Evolutionary conservation across 2,888 invertebrate genomes (phyloP).

Genomic region (Euplagia quadripunctaria): DNA sequence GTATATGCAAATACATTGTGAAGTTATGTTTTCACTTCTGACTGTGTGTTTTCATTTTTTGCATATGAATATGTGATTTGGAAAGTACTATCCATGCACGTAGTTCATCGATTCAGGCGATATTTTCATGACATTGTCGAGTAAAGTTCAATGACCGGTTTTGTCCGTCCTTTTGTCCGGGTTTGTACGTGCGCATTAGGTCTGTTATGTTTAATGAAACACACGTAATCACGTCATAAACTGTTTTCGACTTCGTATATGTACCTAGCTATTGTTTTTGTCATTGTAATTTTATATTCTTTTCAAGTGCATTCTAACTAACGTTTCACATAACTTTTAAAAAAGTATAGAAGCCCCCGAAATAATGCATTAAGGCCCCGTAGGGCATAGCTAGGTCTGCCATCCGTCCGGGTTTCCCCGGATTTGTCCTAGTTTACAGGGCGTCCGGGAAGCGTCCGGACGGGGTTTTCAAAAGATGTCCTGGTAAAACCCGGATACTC

Average conservation of each 20-base stretch:
- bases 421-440: no score
- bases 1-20: no score
- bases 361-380: not conserved
- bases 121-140: constrained; percentile 46
- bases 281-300: not conserved
- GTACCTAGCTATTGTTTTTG: constrained; percentile 3
- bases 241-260: constrained; percentile 7
- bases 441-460: no score
- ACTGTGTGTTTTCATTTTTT: no score
- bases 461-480: no score
- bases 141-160: constrained; percentile 45
- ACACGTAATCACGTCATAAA: constrained; percentile 8
- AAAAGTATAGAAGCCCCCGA: not conserved
- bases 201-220: constrained; percentile 11
- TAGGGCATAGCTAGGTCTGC: not conserved
- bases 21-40: no score
- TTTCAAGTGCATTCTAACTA: not conserved
- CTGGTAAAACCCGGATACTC: no score
- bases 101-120: constrained; percentile 13
- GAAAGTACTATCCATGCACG: not conserved
- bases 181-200: constrained; percentile 14
- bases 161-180: constrained; percentile 48
- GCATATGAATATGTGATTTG: not conserved
- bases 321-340: not conserved
- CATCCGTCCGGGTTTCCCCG: no score